These are phyloP conservation scores for Lysandra coridon DNA, from an alignment of 2,888 invertebrate species.

Conservation along the genomic window DNA sequence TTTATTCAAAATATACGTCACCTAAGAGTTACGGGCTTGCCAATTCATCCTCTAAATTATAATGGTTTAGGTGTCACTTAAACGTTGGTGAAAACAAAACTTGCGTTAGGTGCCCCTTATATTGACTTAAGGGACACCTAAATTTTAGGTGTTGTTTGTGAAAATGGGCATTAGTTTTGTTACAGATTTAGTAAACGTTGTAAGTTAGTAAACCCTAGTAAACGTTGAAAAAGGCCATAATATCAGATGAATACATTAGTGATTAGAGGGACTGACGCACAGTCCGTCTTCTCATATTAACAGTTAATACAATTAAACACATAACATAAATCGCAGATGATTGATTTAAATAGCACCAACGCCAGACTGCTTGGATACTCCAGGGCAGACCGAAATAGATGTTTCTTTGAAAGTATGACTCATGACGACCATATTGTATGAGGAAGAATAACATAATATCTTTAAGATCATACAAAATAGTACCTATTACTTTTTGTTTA, in stretches of 20 bases:
- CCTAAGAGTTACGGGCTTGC: too few relatives aligned
- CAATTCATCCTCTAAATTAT: too few relatives aligned
- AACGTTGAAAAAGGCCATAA: background rate
- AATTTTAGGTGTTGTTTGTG: too few relatives aligned
- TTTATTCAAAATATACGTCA: too few relatives aligned
- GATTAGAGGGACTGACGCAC: background rate
- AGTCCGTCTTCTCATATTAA: background rate
- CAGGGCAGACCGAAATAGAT: conserved; percentile 20
- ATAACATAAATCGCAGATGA: conserved; percentile 21
- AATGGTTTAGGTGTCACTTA: too few relatives aligned
- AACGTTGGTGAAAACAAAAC: too few relatives aligned
- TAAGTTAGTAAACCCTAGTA: background rate
- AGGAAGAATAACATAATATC: background rate
- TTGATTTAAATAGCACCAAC: conserved; percentile 21
- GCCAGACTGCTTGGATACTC: conserved; percentile 31
- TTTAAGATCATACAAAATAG: background rate
- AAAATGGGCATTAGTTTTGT: too few relatives aligned
- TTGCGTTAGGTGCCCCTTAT: too few relatives aligned
- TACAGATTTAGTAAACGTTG: background rate
- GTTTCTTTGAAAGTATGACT: background rate
- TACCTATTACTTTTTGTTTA: background rate
- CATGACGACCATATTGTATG: background rate
- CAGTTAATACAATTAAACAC: background rate
- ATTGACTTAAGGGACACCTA: too few relatives aligned
- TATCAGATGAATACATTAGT: background rate